phyloP scores from a whole-genome alignment of 2,888 invertebrate species.

The Perdita meconis region DNA sequence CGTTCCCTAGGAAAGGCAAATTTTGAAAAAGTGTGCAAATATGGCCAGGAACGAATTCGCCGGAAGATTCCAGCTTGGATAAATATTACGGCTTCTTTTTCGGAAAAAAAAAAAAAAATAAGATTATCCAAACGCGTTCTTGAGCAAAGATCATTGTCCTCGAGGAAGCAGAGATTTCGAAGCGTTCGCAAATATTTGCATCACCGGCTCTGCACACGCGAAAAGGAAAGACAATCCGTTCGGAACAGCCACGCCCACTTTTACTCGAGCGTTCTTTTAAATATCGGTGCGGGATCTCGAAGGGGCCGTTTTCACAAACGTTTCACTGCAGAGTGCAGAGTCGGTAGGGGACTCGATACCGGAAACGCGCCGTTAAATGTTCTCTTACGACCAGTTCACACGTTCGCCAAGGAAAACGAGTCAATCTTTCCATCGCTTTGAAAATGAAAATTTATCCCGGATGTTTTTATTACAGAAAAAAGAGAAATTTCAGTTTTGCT shows the following conservation, averaged over 20 bases:
- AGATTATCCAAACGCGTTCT: not conserved
- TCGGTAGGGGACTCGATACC: conserved; percentile 58
- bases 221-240: conserved; percentile 68
- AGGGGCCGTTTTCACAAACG: conserved; percentile 72
- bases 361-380: conserved; percentile 46
- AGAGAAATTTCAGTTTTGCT: no score
- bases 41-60: not conserved
- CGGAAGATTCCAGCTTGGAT: not conserved
- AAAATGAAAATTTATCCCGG: no score
- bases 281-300: conserved; percentile 74
- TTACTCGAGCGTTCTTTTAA: conserved; percentile 78
- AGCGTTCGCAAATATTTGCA: conserved; percentile 24
- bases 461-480: no score
- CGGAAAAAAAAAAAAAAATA: not conserved
- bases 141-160: not conserved
- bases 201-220: not conserved
- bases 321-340: conserved; percentile 69
- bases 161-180: not conserved
- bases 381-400: conserved; percentile 35
- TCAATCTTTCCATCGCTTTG: not conserved
- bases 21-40: not conserved
- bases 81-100: not conserved
- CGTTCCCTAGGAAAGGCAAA: not conserved
- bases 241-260: conserved; percentile 78
- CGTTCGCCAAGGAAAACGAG: conserved; percentile 15